Conservation (phyloP, 2,888 invertebrate genomes). For the Anoplius nigerrimus region DNA sequence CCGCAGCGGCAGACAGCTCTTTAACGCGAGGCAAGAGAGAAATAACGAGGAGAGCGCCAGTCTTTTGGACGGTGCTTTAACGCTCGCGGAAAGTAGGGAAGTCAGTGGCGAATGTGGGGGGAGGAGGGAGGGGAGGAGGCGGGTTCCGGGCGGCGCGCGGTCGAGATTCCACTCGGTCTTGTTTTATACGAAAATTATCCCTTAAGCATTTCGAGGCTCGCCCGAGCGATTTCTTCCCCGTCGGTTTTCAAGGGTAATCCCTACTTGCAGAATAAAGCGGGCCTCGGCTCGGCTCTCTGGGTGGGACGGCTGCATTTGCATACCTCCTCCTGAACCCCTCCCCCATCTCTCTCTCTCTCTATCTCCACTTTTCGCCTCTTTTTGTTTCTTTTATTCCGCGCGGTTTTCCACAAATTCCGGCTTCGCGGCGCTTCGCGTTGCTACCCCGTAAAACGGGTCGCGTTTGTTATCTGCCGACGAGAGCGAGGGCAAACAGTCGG, state of each 20-base stretch:
- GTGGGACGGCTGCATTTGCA: conserved; percentile 1
- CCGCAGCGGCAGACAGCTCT: neutral
- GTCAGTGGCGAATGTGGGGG: neutral
- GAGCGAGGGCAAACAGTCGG: neutral
- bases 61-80: conserved; percentile 6
- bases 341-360: neutral
- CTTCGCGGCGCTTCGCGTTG: neutral
- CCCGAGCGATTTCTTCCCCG: conserved; percentile 7
- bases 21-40: conserved; percentile 5
- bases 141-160: neutral
- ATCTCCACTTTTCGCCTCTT: neutral
- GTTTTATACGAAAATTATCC: conserved; percentile 22
- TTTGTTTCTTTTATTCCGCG: neutral
- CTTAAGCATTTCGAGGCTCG: conserved; percentile 16
- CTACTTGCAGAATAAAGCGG: conserved; percentile 12
- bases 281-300: too few relatives aligned
- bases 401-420: conserved; percentile 16
- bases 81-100: conserved; percentile 2
- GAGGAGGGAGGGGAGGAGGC: neutral
- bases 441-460: neutral
- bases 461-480: conserved; percentile 9
- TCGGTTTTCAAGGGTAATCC: conserved; percentile 8
- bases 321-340: neutral
- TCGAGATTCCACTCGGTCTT: conserved; percentile 11
- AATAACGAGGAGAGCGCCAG: conserved; percentile 1